phyloP scores from a whole-genome alignment of 2,797 vertebrate genomes.

The Gambelia wislizenii region DNA sequence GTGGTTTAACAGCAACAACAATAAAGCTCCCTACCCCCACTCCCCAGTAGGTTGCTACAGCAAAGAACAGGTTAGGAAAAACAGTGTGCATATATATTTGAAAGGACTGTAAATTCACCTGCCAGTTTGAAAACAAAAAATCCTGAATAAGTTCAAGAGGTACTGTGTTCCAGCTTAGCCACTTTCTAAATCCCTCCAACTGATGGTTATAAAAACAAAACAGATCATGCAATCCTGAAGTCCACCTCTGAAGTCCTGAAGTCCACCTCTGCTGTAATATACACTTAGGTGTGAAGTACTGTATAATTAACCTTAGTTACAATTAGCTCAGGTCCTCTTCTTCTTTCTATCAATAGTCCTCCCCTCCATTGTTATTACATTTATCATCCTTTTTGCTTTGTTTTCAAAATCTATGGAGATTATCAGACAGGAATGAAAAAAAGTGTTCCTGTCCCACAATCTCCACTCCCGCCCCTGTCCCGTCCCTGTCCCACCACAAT shows the following conservation, averaged over 20 bases:
- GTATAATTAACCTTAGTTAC: not conserved
- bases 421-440: too few relatives aligned
- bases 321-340: not conserved
- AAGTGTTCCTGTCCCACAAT: too few relatives aligned
- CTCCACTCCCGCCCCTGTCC: too few relatives aligned
- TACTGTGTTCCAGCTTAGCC: too few relatives aligned
- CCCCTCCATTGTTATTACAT: not conserved
- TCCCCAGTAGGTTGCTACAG: not conserved
- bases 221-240: not conserved
- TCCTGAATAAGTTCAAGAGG: not conserved
- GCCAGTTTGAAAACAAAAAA: not conserved
- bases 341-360: not conserved
- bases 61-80: not conserved
- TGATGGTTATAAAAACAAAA: not conserved
- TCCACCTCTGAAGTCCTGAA: too few relatives aligned
- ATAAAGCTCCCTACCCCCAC: not conserved
- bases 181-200: too few relatives aligned
- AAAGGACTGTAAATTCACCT: not conserved
- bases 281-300: not conserved
- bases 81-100: not conserved
- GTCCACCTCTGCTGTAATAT: not conserved
- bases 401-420: not conserved
- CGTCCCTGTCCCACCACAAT: too few relatives aligned
- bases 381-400: not conserved
- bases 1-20: not conserved